Evolutionary conservation across 2,113 vertebrate genomes (phyloP).

Genomic region (Lynx canadensis): DNA sequence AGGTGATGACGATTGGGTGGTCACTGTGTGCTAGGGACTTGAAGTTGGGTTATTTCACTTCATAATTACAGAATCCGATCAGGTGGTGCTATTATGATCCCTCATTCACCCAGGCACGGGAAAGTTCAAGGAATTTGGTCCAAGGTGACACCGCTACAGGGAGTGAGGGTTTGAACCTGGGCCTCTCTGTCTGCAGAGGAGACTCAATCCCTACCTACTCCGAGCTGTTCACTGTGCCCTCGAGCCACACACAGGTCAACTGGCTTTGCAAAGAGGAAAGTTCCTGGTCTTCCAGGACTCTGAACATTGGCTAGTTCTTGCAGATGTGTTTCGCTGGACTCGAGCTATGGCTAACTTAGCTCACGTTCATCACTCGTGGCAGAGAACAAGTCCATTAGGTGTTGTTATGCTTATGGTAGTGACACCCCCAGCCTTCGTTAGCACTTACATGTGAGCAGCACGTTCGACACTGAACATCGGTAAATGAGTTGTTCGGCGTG

Average conservation of each 20-base stretch:
- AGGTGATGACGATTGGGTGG: not conserved
- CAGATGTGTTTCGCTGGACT: not conserved
- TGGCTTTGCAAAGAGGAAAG: not conserved
- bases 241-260: not conserved
- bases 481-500: not conserved
- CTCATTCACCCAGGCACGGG: not conserved
- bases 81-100: not conserved
- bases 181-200: not conserved
- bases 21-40: not conserved
- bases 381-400: not conserved
- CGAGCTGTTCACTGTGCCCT: not conserved
- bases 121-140: slow-evolving; percentile 24
- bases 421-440: not conserved
- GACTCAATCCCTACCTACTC: not conserved
- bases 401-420: not conserved
- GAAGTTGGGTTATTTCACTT: not conserved
- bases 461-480: not conserved
- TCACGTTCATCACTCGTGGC: not conserved
- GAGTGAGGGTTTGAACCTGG: not conserved
- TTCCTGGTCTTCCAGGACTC: not conserved
- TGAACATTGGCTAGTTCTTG: not conserved
- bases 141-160: not conserved
- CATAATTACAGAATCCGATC: not conserved
- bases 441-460: not conserved
- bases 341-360: not conserved